Conservation (phyloP, 2,888 invertebrate species). For the Agriopis leucophaearia region DNA sequence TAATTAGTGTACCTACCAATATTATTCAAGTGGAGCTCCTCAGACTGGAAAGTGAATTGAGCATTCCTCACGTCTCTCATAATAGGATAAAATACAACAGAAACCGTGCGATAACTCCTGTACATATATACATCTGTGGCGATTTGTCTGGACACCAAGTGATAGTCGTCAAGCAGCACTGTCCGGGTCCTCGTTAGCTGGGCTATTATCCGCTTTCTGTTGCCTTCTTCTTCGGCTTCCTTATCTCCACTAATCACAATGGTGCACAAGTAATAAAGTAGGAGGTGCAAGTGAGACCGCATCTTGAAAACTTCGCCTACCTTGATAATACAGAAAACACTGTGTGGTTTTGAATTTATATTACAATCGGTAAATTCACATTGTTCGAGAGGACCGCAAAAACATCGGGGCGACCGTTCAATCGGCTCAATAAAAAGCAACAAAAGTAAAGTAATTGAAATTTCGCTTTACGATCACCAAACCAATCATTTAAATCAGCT, state of each 20-base stretch:
- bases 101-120: slow-evolving; percentile 80
- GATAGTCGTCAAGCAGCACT: slow-evolving; percentile 73
- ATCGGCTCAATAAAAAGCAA: slow-evolving; percentile 8
- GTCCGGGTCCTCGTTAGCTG: slow-evolving; percentile 76
- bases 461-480: neutral
- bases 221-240: slow-evolving; percentile 69
- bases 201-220: slow-evolving; percentile 74
- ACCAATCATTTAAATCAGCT: neutral
- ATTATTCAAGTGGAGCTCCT: slow-evolving; percentile 81
- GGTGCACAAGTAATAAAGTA: slow-evolving; percentile 70
- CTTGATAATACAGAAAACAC: slow-evolving; percentile 44
- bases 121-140: slow-evolving; percentile 81
- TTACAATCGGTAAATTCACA: slow-evolving; percentile 18
- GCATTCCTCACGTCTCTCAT: slow-evolving; percentile 76
- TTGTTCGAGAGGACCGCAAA: slow-evolving; percentile 9
- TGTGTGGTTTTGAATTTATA: slow-evolving; percentile 7
- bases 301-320: slow-evolving; percentile 67
- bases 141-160: slow-evolving; percentile 78
- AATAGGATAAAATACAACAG: slow-evolving; percentile 77
- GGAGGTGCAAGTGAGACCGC: slow-evolving; percentile 66
- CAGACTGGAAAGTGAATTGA: slow-evolving; percentile 80
- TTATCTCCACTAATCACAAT: slow-evolving; percentile 68
- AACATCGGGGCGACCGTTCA: slow-evolving; percentile 7
- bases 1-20: slow-evolving; percentile 70
- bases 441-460: slow-evolving; percentile 1